These are phyloP conservation scores for Magallana angulata DNA, from an alignment of 1,140 invertebrate species.

Conservation along the genomic window DNA sequence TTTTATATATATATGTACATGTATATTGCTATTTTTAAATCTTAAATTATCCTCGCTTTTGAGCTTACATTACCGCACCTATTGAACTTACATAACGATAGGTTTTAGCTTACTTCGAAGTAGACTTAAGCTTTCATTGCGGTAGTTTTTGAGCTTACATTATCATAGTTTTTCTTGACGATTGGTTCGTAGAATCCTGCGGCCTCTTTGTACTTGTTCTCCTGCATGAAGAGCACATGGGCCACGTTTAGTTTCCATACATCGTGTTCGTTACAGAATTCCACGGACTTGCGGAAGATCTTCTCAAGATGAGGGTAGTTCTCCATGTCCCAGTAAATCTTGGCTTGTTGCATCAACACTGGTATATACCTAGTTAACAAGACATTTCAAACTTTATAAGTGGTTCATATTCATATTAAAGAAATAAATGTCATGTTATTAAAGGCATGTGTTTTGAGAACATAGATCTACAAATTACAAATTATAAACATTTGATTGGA, in stretches of 20 bases:
- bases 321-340: conserved; percentile 99
- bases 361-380: conserved; percentile 85
- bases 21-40: too few relatives aligned
- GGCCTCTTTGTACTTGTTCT: conserved; percentile 98
- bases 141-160: conserved; percentile 81
- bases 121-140: not conserved
- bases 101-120: too few relatives aligned
- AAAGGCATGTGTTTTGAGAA: too few relatives aligned
- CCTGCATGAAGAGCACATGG: conserved; percentile 99
- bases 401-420: too few relatives aligned
- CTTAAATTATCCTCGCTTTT: too few relatives aligned
- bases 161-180: conserved; percentile 97
- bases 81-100: too few relatives aligned
- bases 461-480: too few relatives aligned
- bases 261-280: conserved; percentile 98
- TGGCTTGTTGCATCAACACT: conserved; percentile 98
- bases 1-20: too few relatives aligned
- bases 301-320: conserved; percentile 90
- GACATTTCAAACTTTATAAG: too few relatives aligned
- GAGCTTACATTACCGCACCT: too few relatives aligned
- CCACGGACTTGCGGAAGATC: conserved; percentile 92
- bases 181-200: conserved; percentile 99
- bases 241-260: conserved; percentile 98
- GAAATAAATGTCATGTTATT: too few relatives aligned
- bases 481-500: too few relatives aligned